Conservation (phyloP, 2,113 vertebrate genomes). For the Callaeas wilsoni region DNA sequence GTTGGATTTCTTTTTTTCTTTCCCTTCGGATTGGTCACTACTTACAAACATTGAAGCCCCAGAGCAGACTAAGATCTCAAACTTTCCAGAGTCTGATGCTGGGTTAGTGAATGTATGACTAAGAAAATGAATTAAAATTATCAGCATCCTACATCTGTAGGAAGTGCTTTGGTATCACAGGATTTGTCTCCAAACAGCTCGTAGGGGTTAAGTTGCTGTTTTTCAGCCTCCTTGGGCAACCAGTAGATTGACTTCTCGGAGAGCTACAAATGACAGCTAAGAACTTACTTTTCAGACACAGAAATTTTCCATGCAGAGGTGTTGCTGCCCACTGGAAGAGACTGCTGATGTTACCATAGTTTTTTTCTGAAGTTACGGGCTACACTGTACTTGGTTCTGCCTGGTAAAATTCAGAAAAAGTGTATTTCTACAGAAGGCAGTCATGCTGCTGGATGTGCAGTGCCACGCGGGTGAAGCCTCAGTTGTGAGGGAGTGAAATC, state of each 20-base stretch:
- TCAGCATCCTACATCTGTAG: background rate
- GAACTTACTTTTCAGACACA: background rate
- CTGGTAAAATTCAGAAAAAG: background rate
- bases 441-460: background rate
- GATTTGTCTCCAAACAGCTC: background rate
- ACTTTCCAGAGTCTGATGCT: background rate
- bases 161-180: fast-evolving
- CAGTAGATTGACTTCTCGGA: background rate
- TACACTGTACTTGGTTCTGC: background rate
- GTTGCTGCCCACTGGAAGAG: background rate
- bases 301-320: background rate
- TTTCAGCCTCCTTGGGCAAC: background rate
- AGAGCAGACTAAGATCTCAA: background rate
- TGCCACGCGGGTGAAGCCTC: background rate
- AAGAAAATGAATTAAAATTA: background rate
- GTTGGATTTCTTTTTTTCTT: background rate
- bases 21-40: background rate
- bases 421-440: background rate
- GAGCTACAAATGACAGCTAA: background rate
- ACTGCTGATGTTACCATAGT: background rate
- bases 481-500: fast-evolving
- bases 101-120: background rate
- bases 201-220: background rate
- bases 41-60: background rate
- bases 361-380: background rate